A percentile compares a stretch with the other conserved stretches of the same genome.
Conservation (phyloP, 2,113 vertebrate genomes). For the Lota lota region DNA sequence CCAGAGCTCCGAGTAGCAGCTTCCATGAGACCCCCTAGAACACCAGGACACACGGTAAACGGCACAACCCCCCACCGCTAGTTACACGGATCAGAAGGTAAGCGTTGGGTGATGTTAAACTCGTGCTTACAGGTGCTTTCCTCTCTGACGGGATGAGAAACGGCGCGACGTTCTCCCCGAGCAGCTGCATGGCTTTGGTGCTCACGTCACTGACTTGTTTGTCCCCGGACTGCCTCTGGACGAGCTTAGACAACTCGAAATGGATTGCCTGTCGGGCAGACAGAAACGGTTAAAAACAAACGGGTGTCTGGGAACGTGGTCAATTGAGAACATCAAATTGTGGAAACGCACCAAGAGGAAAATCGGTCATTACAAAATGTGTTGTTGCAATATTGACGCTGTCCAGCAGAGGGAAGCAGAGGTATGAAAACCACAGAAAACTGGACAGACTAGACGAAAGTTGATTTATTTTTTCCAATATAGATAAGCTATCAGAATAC, state of each 20-base stretch:
- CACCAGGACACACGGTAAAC: slow-evolving; percentile 16
- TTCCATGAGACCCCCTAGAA: slow-evolving; percentile 76
- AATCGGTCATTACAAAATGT: too few relatives aligned
- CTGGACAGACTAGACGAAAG: neutral
- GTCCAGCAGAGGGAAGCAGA: slow-evolving; percentile 62
- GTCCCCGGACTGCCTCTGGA: slow-evolving; percentile 61
- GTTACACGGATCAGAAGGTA: neutral
- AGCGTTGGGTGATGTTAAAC: neutral
- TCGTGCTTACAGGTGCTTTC: slow-evolving; percentile 56
- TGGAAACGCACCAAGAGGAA: too few relatives aligned
- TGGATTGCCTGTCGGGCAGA: slow-evolving; percentile 70
- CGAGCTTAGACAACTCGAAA: slow-evolving; percentile 77
- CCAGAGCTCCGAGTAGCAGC: slow-evolving; percentile 73
- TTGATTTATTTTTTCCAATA: neutral
- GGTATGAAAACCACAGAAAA: slow-evolving; percentile 10
- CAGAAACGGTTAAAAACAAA: too few relatives aligned
- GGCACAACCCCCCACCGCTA: neutral
- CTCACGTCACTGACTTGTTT: slow-evolving; percentile 46
- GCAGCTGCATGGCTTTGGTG: slow-evolving; percentile 54
- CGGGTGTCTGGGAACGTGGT: too few relatives aligned
- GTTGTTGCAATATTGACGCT: too few relatives aligned
- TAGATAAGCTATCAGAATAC: too few relatives aligned
- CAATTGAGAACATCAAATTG: too few relatives aligned
- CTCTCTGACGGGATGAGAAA: slow-evolving; percentile 58
- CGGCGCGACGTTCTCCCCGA: slow-evolving; percentile 58